Conservation (phyloP, 2,797 vertebrate genomes). For the Lepilemur septentrionalis region DNA sequence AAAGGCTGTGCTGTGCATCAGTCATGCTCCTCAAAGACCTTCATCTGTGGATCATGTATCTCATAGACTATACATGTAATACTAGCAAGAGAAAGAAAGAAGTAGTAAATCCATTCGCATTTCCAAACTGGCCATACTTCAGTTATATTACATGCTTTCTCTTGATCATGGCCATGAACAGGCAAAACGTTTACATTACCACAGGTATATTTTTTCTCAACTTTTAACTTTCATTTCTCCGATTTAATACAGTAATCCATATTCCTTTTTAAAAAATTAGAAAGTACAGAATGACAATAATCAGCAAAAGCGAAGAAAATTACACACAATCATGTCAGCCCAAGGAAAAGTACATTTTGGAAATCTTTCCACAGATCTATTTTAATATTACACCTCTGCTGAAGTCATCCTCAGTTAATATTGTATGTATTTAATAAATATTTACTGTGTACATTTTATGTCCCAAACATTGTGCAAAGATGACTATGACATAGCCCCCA, state of each 20-base stretch:
- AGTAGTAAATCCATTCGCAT: too few relatives aligned
- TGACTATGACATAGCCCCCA: not conserved
- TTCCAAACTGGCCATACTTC: not conserved
- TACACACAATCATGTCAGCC: not conserved
- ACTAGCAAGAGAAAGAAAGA: not conserved
- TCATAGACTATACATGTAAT: rapidly evolving
- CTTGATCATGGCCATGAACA: not conserved
- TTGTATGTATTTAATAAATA: not conserved
- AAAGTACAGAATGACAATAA: not conserved
- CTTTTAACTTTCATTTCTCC: not conserved
- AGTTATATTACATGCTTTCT: not conserved
- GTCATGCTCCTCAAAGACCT: not conserved
- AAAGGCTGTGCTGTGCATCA: not conserved
- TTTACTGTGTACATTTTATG: not conserved
- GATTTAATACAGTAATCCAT: not conserved
- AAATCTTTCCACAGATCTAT: not conserved
- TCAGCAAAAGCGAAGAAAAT: not conserved
- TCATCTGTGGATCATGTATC: not conserved
- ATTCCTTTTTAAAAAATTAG: not conserved
- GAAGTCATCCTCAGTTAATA: not conserved
- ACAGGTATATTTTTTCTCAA: not conserved
- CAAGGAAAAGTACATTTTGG: not conserved
- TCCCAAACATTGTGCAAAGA: not conserved
- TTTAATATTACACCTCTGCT: not conserved
- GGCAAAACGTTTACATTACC: not conserved